These are phyloP conservation scores for Labeo rohita DNA, from an alignment of 2,113 vertebrate species.

Conservation along the genomic window DNA sequence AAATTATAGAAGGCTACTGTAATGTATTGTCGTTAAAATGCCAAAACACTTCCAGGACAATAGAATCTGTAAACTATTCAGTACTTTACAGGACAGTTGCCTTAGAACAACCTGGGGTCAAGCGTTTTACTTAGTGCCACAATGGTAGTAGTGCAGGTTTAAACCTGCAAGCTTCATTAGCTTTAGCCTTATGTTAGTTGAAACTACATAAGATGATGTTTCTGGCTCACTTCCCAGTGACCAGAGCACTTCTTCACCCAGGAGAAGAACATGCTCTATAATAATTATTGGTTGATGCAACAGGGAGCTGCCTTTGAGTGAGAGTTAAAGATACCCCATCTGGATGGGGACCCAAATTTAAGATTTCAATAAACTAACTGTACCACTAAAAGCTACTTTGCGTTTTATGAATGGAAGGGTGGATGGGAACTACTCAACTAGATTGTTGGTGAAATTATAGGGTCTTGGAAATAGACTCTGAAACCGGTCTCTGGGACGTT, in stretches of 20 bases:
- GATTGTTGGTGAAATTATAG: constrained; percentile 79
- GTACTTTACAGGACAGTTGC: not conserved
- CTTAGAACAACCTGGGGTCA: not conserved
- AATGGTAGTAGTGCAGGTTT: not conserved
- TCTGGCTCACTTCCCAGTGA: constrained; percentile 66
- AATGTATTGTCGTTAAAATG: not conserved
- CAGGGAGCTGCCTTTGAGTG: constrained; percentile 71
- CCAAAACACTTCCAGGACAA: not conserved
- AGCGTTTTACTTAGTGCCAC: not conserved
- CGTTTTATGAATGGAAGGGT: constrained; percentile 80
- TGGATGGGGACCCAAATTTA: constrained; percentile 78
- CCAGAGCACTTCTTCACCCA: constrained; percentile 74
- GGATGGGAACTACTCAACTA: constrained; percentile 69
- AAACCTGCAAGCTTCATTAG: not conserved
- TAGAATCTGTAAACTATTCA: not conserved
- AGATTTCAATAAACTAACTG: constrained; percentile 80
- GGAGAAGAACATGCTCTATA: constrained; percentile 64
- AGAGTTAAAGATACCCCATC: constrained; percentile 79
- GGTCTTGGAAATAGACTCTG: constrained; percentile 69
- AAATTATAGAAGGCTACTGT: not conserved
- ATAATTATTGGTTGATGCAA: constrained; percentile 79
- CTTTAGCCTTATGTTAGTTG: constrained; percentile 44
- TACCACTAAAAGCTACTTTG: constrained; percentile 81
- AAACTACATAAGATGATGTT: constrained; percentile 68
- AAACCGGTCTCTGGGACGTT: constrained; percentile 65